Percentiles rank a stretch among this genome's conserved stretches.
Evolutionary conservation across 30 jellyfish, hydroid and myxozoan genomes (phyloP).

Genomic region (Clytia hemisphaerica): DNA sequence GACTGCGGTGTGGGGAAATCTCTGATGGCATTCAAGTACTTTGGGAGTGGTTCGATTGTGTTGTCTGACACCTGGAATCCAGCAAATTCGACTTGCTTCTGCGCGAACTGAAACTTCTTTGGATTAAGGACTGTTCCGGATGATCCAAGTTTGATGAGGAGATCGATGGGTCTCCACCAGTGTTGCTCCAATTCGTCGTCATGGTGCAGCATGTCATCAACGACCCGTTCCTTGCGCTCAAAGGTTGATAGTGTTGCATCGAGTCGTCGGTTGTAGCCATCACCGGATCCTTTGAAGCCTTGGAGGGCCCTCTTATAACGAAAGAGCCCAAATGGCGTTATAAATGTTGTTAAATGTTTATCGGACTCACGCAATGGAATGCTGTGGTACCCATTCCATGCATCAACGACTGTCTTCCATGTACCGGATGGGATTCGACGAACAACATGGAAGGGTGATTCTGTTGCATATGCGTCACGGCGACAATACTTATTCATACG

Average conservation of each 20-base stretch:
- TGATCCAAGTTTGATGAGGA: not conserved
- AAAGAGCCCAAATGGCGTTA: slow-evolving; percentile 35
- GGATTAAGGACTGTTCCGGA: slow-evolving; percentile 30
- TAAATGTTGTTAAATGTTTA: slow-evolving; percentile 25
- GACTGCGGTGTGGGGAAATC: slow-evolving; percentile 33
- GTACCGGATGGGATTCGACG: slow-evolving; percentile 18
- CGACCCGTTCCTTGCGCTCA: slow-evolving; percentile 4
- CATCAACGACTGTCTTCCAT: slow-evolving; percentile 46
- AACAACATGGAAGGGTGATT: slow-evolving; percentile 36
- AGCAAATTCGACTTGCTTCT: slow-evolving; percentile 35
- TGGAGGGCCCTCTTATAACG: slow-evolving; percentile 29
- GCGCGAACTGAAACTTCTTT: slow-evolving; percentile 18
- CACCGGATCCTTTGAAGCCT: slow-evolving; percentile 46
- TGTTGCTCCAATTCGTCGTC: slow-evolving; percentile 10
- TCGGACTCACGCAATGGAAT: slow-evolving; percentile 8
- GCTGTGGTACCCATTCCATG: slow-evolving; percentile 65
- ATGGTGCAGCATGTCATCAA: slow-evolving; percentile 32
- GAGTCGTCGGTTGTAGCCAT: slow-evolving; percentile 36
- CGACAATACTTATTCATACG: slow-evolving; percentile 9
- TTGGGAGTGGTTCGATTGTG: slow-evolving; percentile 5
- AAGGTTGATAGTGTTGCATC: not conserved
- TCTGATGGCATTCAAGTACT: slow-evolving; percentile 3
- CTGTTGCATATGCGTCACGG: slow-evolving; percentile 40
- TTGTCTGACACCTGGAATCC: slow-evolving; percentile 26
- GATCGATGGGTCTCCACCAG: slow-evolving; percentile 34